Percentiles rank a stretch among this genome's conserved stretches.
Evolutionary conservation across 1,140 invertebrate species (phyloP).

Genomic region (Lethocerus indicus): DNA sequence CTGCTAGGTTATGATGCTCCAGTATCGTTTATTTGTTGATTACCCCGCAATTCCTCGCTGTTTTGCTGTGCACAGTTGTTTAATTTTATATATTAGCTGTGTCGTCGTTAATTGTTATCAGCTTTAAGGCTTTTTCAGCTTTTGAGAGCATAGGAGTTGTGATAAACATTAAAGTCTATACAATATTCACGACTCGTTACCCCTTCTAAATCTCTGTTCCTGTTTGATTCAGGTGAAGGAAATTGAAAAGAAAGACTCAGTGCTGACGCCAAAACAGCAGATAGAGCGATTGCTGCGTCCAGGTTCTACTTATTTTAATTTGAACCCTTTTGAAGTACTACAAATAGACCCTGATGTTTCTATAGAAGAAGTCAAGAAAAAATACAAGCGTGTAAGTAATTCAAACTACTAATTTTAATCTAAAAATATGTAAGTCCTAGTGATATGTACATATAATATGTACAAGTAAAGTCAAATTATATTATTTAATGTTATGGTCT

Average conservation of each 20-base stretch:
- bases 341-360: slow-evolving; percentile 81
- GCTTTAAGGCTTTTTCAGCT: neutral
- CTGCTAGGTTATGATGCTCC: too few relatives aligned
- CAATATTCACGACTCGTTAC: neutral
- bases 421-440: too few relatives aligned
- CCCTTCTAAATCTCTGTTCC: neutral
- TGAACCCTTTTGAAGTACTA: slow-evolving; percentile 91
- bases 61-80: too few relatives aligned
- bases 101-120: too few relatives aligned
- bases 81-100: too few relatives aligned
- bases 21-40: too few relatives aligned
- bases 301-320: slow-evolving; percentile 90
- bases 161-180: neutral
- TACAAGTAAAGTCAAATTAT: too few relatives aligned
- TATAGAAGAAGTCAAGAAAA: slow-evolving; percentile 89
- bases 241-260: slow-evolving; percentile 82
- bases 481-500: too few relatives aligned
- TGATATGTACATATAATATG: too few relatives aligned
- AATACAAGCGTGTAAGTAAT: slow-evolving; percentile 63
- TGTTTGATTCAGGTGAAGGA: slow-evolving; percentile 61
- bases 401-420: too few relatives aligned
- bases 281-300: slow-evolving; percentile 81
- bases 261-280: slow-evolving; percentile 86
- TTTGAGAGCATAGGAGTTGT: neutral
- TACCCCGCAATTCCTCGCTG: too few relatives aligned